These are phyloP conservation scores for Trissolcus brochymenae DNA, from an alignment of 2,888 invertebrate genomes.

Conservation along the genomic window DNA sequence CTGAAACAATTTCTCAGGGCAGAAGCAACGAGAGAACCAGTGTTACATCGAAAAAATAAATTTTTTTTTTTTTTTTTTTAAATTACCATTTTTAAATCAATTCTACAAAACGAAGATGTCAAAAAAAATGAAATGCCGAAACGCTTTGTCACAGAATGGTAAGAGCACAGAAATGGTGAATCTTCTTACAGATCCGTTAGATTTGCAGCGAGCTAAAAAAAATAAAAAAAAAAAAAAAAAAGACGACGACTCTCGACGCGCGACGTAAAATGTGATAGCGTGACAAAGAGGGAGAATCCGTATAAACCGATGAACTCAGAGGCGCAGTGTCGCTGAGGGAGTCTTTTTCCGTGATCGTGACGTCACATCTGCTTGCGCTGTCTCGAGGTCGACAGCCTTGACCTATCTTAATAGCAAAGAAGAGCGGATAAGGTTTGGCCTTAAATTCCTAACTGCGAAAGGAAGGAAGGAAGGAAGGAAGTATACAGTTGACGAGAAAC, in stretches of 20 bases:
- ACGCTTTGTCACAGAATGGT: neutral
- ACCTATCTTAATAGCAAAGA: conserved; percentile 66
- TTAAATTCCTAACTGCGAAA: conserved; percentile 67
- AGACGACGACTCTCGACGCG: conserved; percentile 27
- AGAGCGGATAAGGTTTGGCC: conserved; percentile 64
- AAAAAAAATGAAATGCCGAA: neutral
- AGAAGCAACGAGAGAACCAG: conserved; percentile 29
- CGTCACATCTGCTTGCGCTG: conserved; percentile 42
- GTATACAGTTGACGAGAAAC: conserved; percentile 62
- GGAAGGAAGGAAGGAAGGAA: conserved; percentile 52
- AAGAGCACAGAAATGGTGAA: neutral
- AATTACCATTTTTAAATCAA: neutral
- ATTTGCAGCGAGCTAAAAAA: conserved; percentile 29
- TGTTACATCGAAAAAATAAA: conserved; percentile 30
- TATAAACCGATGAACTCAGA: conserved; percentile 34
- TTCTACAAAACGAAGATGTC: too few relatives aligned
- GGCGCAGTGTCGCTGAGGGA: conserved; percentile 41
- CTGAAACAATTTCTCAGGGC: conserved; percentile 47
- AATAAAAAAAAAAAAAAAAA: conserved; percentile 12
- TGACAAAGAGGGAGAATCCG: conserved; percentile 18
- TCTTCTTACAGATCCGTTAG: conserved; percentile 24
- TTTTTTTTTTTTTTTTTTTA: conserved; percentile 18
- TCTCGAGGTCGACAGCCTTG: conserved; percentile 64
- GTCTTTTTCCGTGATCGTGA: conserved; percentile 44
- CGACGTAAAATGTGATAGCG: conserved; percentile 37